Conservation (phyloP, 2,797 vertebrate genomes). For the Staurois parvus region DNA sequence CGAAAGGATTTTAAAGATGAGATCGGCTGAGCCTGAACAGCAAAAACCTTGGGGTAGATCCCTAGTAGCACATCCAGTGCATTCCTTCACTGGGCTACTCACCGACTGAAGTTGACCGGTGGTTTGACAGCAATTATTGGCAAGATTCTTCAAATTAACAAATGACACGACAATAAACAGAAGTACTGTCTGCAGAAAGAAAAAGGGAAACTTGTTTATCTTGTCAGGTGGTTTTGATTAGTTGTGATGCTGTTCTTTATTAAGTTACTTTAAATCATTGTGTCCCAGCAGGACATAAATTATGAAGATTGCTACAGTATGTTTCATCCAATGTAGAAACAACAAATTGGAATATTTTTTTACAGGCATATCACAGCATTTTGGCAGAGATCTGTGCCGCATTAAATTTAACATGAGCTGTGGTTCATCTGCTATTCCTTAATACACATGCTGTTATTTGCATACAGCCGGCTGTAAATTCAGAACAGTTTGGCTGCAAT, state of each 20-base stretch:
- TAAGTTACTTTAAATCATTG: conserved; percentile 96
- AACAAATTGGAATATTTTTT: conserved; percentile 88
- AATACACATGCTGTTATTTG: conserved; percentile 82
- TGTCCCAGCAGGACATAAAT: conserved; percentile 92
- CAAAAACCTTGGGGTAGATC: conserved; percentile 68
- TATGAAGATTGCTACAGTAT: conserved; percentile 87
- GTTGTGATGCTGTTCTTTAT: conserved; percentile 89
- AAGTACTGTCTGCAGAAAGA: conserved; percentile 86
- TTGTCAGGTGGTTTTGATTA: conserved; percentile 96
- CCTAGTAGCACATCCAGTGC: conserved; percentile 60
- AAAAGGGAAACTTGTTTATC: conserved; percentile 85
- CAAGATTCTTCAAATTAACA: conserved; percentile 76
- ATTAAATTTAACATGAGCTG: conserved; percentile 80
- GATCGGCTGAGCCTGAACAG: conserved; percentile 21
- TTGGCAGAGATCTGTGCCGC: conserved; percentile 80
- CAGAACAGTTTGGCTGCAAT: conserved; percentile 39
- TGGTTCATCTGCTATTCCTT: conserved; percentile 77
- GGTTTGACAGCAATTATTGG: conserved; percentile 61
- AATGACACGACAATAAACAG: conserved; percentile 94
- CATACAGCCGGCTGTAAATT: conserved; percentile 68
- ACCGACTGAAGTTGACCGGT: conserved; percentile 18
- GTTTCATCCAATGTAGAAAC: conserved; percentile 84
- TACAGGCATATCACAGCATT: conserved; percentile 83
- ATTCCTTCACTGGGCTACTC: conserved; percentile 12
- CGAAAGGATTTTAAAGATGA: conserved; percentile 49